Evolutionary conservation across 2,797 vertebrate genomes (phyloP).

Genomic region (Sebastes taczanowskii): DNA sequence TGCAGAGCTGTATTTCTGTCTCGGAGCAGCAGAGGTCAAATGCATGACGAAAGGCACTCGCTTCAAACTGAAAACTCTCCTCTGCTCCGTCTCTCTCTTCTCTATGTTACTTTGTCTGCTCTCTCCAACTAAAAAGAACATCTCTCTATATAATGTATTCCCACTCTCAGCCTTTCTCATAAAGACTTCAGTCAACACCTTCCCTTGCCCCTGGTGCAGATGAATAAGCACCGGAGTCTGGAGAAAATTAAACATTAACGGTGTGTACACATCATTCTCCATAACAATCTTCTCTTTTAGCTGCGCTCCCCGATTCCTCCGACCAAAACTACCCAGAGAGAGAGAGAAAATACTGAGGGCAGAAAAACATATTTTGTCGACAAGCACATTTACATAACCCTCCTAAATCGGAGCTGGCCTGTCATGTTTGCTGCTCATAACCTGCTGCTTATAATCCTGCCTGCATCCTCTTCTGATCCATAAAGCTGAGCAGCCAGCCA

Average conservation of each 20-base stretch:
- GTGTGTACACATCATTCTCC: constrained; percentile 59
- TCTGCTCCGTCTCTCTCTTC: neutral
- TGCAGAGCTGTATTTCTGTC: constrained; percentile 60
- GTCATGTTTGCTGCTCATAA: constrained; percentile 78
- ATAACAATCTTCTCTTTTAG: constrained; percentile 56
- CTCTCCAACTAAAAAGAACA: constrained; percentile 41
- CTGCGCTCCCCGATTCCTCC: constrained; percentile 26
- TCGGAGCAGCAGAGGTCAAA: constrained; percentile 52
- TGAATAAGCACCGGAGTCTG: constrained; percentile 59
- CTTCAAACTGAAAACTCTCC: constrained; percentile 26
- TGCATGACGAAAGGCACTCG: constrained; percentile 38
- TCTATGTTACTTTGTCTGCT: constrained; percentile 22
- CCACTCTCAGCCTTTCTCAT: constrained; percentile 54
- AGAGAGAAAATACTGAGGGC: constrained; percentile 27
- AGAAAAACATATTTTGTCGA: constrained; percentile 68
- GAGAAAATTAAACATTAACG: constrained; percentile 75
- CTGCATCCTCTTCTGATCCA: constrained; percentile 70
- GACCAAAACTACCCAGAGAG: constrained; percentile 35
- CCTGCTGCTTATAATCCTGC: constrained; percentile 76
- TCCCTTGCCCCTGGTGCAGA: constrained; percentile 59
- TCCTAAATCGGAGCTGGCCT: constrained; percentile 75
- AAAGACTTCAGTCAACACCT: constrained; percentile 69
- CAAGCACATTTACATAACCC: constrained; percentile 79
- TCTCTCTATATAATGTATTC: constrained; percentile 51
- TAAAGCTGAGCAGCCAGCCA: constrained; percentile 66